These are phyloP conservation scores for Volucella inflata DNA, from an alignment of 2,888 invertebrate species.

Conservation along the genomic window DNA sequence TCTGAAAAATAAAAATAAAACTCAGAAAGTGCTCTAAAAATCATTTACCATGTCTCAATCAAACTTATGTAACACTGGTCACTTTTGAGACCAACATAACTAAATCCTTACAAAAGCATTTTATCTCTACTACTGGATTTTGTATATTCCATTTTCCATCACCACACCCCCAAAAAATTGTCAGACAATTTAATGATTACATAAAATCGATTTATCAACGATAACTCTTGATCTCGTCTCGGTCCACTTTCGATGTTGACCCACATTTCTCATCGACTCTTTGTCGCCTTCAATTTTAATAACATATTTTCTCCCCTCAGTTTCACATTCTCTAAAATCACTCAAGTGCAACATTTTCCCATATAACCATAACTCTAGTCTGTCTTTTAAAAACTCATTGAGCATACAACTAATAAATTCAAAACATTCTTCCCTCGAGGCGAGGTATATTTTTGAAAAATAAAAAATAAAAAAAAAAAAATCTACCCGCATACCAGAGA, in stretches of 20 bases:
- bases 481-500: slow-evolving; percentile 58
- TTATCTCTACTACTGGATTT: too few species aligned
- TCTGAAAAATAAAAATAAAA: too few species aligned
- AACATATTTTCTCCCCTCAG: not conserved
- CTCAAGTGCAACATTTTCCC: slow-evolving; percentile 56
- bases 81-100: too few species aligned
- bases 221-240: not conserved
- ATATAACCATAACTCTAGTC: not conserved
- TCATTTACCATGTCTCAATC: too few species aligned
- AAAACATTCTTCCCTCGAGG: slow-evolving; percentile 27
- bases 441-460: slow-evolving; percentile 18
- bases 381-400: slow-evolving; percentile 38
- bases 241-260: slow-evolving; percentile 35
- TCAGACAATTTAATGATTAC: not conserved
- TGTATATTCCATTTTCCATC: too few species aligned
- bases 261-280: slow-evolving; percentile 29
- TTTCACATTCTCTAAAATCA: slow-evolving; percentile 44
- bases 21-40: too few species aligned
- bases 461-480: slow-evolving; percentile 31
- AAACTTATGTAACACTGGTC: too few species aligned
- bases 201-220: slow-evolving; percentile 5
- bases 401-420: slow-evolving; percentile 43
- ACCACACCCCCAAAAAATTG: too few species aligned
- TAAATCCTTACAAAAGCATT: too few species aligned
- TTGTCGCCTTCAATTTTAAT: not conserved